Conservation (phyloP, 2,888 invertebrate genomes). For the Protonemura montana region DNA sequence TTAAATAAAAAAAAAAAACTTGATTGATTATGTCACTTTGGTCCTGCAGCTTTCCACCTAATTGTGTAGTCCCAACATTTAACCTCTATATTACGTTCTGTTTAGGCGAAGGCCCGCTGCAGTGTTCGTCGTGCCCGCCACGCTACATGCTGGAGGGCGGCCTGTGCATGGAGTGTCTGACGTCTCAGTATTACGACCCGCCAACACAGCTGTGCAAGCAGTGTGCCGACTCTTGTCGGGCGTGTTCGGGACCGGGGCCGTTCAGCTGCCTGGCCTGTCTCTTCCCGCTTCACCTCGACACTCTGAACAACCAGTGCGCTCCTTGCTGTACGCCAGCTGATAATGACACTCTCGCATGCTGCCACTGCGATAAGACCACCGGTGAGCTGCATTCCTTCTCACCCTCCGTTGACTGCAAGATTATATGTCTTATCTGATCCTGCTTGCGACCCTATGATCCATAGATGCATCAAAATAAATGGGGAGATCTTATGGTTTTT, state of each 20-base stretch:
- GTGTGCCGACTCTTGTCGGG: conserved; percentile 72
- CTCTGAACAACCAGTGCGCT: conserved; percentile 78
- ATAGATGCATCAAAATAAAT: too few species aligned
- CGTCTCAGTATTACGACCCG: conserved; percentile 76
- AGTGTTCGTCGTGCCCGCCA: conserved; percentile 76
- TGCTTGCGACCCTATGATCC: too few species aligned
- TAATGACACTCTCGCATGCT: conserved; percentile 67
- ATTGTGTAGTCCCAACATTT: too few species aligned
- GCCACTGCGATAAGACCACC: conserved; percentile 73
- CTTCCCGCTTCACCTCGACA: conserved; percentile 71
- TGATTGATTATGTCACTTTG: too few species aligned
- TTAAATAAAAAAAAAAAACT: too few species aligned
- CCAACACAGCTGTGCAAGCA: conserved; percentile 72
- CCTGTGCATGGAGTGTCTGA: conserved; percentile 78
- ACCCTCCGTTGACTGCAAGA: too few species aligned
- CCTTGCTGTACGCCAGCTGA: conserved; percentile 71
- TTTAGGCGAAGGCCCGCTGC: conserved; percentile 74
- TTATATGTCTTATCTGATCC: too few species aligned
- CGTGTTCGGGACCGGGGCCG: conserved; percentile 74
- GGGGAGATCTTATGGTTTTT: too few species aligned
- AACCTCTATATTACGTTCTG: too few species aligned
- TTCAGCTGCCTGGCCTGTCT: conserved; percentile 74
- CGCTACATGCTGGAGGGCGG: conserved; percentile 78
- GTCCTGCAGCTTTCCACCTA: too few species aligned
- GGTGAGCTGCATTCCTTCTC: conserved; percentile 60